phyloP scores from a whole-genome alignment of 2,888 invertebrate species.

The Zelleria hepariella region DNA sequence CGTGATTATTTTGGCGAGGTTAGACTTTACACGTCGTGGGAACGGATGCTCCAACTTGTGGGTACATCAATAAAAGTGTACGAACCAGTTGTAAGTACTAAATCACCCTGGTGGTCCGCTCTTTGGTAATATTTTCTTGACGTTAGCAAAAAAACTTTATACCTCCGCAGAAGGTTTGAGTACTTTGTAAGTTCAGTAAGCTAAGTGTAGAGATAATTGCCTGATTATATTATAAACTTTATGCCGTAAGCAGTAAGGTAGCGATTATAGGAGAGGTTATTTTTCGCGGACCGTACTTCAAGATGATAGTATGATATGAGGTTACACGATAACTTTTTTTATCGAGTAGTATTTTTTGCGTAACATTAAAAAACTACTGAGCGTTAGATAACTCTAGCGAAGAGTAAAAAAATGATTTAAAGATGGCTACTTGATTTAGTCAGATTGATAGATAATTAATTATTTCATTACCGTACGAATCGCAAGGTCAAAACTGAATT shows the following conservation, averaged over 20 bases:
- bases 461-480: too few species aligned
- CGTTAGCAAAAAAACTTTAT: background rate
- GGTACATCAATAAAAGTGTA: background rate
- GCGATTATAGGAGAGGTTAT: too few species aligned
- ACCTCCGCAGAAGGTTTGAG: background rate
- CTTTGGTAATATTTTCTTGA: background rate
- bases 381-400: too few species aligned
- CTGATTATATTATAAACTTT: background rate
- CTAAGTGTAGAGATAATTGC: background rate
- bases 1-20: conserved; percentile 8
- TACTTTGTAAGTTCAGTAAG: background rate
- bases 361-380: too few species aligned
- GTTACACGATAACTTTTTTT: too few species aligned
- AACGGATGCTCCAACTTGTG: conserved; percentile 41
- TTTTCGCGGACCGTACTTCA: too few species aligned
- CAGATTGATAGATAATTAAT: too few species aligned
- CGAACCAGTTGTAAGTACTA: background rate
- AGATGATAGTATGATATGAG: too few species aligned
- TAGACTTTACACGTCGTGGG: conserved; percentile 26
- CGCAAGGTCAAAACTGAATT: too few species aligned
- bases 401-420: too few species aligned
- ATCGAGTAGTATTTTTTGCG: too few species aligned
- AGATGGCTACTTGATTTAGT: too few species aligned
- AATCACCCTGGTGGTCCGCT: conserved; percentile 1
- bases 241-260: background rate